Evolutionary conservation across 2,888 invertebrate species (phyloP), one percentile per base, ranked within the genome.

Genomic region (Ornithoptera priamus): DNA sequence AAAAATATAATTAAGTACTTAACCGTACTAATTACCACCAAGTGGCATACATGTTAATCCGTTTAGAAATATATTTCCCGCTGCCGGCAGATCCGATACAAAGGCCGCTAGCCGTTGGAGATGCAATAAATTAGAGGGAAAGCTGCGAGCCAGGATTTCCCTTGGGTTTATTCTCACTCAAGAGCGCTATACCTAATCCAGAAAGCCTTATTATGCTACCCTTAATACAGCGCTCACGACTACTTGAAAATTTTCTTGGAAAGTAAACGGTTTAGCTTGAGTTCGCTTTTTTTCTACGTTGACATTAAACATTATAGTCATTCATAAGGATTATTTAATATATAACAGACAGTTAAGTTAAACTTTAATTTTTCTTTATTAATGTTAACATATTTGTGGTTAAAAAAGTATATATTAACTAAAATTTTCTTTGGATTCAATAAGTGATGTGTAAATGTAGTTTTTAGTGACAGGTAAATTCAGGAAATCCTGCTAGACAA

Each of bases 181-280:
- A 90, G 90, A 89, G 89, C 88, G 89, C 86, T 86, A 84, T 89
- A 87, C 87, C 90, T 92, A 92, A 92, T 92, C 92, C 92, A 88
- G 88, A 90, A 92, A 91, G 91, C 90, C 92, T 91, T 92, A 92
- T 92, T 92, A 92, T 90, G 85, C 92, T 88, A 85, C 90, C 91
- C 92, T 90, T 91, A 92, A 92, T 90, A 90, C 91, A 84, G 85
- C 83, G 88, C 89, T 92, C 90, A 88, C 89, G 90, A 90, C 87
- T 90, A 90, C 91, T 92, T 92, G 92, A 91, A 90, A 92, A 89
- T 91, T 90, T 92, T 83, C 88, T 87, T 82, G 82, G 79, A 80
- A 85, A 88, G 85, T 86, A 87, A 86, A 85, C 85, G 86, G 78
- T 86, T 85, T 83, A 85, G 84, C 85, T 85, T 76, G 76, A 80